Evolutionary conservation across 2,888 invertebrate genomes (phyloP).

Genomic region (Germaria angustata): DNA sequence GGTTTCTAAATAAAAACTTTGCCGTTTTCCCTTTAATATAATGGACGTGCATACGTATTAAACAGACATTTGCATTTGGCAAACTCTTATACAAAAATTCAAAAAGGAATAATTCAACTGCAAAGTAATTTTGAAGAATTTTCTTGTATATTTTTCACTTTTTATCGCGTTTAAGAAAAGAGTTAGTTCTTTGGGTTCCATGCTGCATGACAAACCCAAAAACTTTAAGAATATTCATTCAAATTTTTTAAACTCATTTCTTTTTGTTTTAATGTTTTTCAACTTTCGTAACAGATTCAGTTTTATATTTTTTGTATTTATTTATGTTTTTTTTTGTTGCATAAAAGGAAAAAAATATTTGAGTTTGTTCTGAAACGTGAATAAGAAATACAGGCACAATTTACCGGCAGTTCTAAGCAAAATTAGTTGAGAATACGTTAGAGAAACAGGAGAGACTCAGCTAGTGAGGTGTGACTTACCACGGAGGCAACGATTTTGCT

Average conservation of each 20-base stretch:
- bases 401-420: no score
- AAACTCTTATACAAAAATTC: not conserved
- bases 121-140: constrained; percentile 45
- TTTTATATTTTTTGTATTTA: not conserved
- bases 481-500: no score
- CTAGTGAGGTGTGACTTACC: no score
- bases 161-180: not conserved
- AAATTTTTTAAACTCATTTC: not conserved
- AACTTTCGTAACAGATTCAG: constrained; percentile 42
- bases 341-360: not conserved
- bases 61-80: constrained; percentile 27
- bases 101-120: constrained; percentile 4
- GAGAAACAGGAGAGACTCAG: no score
- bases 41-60: constrained; percentile 35
- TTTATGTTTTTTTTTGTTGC: not conserved
- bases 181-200: constrained; percentile 28
- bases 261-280: constrained; percentile 1
- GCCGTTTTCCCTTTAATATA: constrained; percentile 35
- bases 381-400: no score
- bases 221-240: constrained; percentile 39
- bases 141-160: constrained; percentile 10
- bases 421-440: no score
- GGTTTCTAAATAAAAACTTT: constrained; percentile 63
- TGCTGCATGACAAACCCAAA: constrained; percentile 56
- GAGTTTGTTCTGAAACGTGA: not conserved